Conservation (phyloP, 1,140 invertebrate species). For the Argopecten irradians region DNA sequence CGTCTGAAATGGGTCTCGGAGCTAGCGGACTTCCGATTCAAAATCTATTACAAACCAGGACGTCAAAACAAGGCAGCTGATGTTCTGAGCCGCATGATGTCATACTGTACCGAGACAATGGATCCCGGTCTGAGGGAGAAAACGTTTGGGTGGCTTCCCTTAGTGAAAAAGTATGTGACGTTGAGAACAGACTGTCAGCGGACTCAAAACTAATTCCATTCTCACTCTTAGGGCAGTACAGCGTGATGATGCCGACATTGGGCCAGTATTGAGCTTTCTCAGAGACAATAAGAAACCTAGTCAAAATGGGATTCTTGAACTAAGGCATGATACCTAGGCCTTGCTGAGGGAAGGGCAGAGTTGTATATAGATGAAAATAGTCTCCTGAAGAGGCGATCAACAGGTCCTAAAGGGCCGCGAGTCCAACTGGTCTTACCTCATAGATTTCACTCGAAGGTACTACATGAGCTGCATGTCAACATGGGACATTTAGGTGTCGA, state of each 20-base stretch:
- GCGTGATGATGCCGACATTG: constrained; percentile 20
- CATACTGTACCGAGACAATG: too few species aligned
- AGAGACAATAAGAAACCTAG: neutral
- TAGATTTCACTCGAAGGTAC: neutral
- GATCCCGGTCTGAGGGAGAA: too few species aligned
- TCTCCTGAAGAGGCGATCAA: neutral
- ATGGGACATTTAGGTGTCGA: constrained; percentile 45
- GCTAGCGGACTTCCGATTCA: constrained; percentile 48
- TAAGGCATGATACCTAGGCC: neutral
- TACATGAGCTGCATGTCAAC: constrained; percentile 39
- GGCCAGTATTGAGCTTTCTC: neutral
- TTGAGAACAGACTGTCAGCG: too few species aligned
- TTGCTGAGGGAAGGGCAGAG: constrained; percentile 30
- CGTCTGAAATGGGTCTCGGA: constrained; percentile 38
- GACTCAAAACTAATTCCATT: too few species aligned
- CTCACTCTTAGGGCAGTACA: constrained; percentile 19
- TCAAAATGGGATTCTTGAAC: neutral
- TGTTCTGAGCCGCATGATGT: constrained; percentile 45
- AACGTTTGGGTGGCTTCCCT: too few species aligned
- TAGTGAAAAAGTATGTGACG: too few species aligned
- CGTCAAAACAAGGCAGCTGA: constrained; percentile 38
- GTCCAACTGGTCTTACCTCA: constrained; percentile 29
- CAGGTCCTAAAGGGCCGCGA: neutral
- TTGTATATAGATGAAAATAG: neutral
- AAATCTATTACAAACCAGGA: constrained; percentile 45